Conservation (phyloP, 2,888 invertebrate genomes). For the Laspeyria flexula region DNA sequence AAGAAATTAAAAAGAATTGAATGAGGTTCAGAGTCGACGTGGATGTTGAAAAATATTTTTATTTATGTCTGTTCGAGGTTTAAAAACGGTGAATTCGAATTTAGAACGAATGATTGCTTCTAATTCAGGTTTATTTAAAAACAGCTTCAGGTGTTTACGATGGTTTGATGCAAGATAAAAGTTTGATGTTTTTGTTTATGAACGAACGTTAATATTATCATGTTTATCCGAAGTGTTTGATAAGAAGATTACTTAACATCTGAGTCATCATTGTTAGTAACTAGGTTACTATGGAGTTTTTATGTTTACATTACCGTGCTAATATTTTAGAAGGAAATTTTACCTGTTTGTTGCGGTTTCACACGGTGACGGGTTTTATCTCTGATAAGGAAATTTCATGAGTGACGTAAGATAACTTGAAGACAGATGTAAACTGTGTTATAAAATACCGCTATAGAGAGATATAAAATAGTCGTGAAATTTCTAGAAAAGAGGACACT, state of each 20-base stretch:
- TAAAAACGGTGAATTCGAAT: slow-evolving; percentile 7
- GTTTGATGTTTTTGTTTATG: neutral
- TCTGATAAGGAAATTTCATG: neutral
- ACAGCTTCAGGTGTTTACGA: neutral
- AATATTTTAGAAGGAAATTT: neutral
- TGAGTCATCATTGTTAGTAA: neutral
- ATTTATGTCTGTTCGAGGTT: slow-evolving; percentile 23
- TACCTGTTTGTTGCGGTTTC: neutral
- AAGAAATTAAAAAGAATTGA: slow-evolving; percentile 36
- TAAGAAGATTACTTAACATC: slow-evolving; percentile 4
- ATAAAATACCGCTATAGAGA: too few species aligned
- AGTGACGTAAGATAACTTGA: neutral
- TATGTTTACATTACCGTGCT: neutral
- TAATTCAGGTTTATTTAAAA: slow-evolving; percentile 2
- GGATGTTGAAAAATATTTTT: slow-evolving; percentile 29
- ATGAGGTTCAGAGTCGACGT: slow-evolving; percentile 20
- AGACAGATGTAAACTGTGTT: neutral
- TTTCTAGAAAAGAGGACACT: too few species aligned
- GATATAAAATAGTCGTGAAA: too few species aligned
- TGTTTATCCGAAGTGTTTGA: neutral
- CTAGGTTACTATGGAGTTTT: neutral
- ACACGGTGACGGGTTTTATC: neutral
- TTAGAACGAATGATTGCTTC: neutral
- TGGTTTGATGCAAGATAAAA: neutral
- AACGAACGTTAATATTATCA: neutral